A percentile compares a stretch with the other conserved stretches of the same genome.
Conservation (phyloP, 2,797 vertebrate species). For the Poecilia velifera region DNA sequence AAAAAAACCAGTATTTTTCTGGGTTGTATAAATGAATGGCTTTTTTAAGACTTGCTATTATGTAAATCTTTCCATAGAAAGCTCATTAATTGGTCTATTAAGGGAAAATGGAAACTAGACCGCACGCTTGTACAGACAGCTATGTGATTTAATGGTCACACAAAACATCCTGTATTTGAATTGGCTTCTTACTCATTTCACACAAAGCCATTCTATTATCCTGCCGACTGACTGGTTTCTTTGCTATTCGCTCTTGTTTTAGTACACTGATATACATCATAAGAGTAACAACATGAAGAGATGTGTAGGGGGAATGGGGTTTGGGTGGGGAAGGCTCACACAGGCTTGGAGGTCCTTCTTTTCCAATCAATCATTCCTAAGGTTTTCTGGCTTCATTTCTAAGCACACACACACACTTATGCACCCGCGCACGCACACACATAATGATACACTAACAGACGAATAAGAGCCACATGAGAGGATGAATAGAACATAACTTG, state of each 20-base stretch:
- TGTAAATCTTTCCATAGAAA: constrained; percentile 64
- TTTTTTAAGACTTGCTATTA: constrained; percentile 52
- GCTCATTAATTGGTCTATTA: constrained; percentile 68
- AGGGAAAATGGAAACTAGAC: constrained; percentile 58
- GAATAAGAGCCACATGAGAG: constrained; percentile 26
- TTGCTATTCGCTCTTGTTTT: constrained; percentile 75
- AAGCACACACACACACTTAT: not conserved
- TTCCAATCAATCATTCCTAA: constrained; percentile 56
- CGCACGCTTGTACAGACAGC: constrained; percentile 62
- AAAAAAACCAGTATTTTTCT: constrained; percentile 1
- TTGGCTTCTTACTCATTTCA: constrained; percentile 71
- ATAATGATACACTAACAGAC: constrained; percentile 20
- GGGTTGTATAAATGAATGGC: constrained; percentile 48
- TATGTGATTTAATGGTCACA: constrained; percentile 64
- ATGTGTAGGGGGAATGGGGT: constrained; percentile 36
- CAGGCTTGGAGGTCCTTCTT: constrained; percentile 54
- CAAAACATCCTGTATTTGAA: constrained; percentile 78
- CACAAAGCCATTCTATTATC: constrained; percentile 75
- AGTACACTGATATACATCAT: constrained; percentile 78
- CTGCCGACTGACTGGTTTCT: constrained; percentile 61
- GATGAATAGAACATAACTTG: constrained; percentile 11
- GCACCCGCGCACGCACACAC: not conserved
- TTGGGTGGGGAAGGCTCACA: constrained; percentile 5
- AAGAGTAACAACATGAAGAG: constrained; percentile 70
- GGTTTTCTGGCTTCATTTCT: constrained; percentile 46